phyloP scores from a whole-genome alignment of 2,797 vertebrate genomes.

The Poecilia velifera region DNA sequence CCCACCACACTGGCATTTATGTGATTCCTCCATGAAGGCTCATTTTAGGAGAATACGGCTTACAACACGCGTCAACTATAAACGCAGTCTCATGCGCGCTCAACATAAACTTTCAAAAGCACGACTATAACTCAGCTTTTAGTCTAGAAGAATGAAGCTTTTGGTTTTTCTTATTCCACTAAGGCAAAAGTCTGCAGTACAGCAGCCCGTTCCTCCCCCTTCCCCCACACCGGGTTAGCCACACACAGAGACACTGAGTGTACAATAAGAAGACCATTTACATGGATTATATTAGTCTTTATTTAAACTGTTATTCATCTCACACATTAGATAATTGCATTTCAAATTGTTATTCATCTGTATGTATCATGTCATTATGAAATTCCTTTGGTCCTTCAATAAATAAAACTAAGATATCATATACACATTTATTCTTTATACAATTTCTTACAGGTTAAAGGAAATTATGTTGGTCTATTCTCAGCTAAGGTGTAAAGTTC shows the following conservation, averaged over 20 bases:
- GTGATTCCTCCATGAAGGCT: no score
- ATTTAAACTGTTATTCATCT: conserved; percentile 86
- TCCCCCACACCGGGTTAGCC: conserved; percentile 18
- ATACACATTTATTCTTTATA: conserved; percentile 91
- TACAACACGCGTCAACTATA: no score
- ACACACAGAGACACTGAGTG: conserved; percentile 64
- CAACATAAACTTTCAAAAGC: no score
- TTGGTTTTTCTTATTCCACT: not conserved
- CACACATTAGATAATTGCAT: conserved; percentile 86
- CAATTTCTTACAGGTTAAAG: conserved; percentile 89
- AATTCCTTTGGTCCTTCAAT: conserved; percentile 90
- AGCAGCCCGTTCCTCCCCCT: conserved; percentile 33
- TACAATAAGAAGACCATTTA: conserved; percentile 82
- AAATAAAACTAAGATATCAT: conserved; percentile 94
- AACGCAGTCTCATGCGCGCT: no score
- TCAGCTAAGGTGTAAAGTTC: conserved; percentile 71
- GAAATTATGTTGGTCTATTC: conserved; percentile 78
- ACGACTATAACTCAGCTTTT: no score
- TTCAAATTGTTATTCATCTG: conserved; percentile 85
- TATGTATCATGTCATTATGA: conserved; percentile 84
- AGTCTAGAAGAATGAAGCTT: conserved; percentile 13
- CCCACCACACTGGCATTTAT: no score
- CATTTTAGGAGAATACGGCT: no score
- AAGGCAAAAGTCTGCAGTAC: conserved; percentile 17
- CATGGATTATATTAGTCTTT: conserved; percentile 88